Percentiles rank a stretch among this genome's conserved stretches.
Evolutionary conservation across 1,140 invertebrate genomes (phyloP).

Genomic region (Nilaparvata lugens): DNA sequence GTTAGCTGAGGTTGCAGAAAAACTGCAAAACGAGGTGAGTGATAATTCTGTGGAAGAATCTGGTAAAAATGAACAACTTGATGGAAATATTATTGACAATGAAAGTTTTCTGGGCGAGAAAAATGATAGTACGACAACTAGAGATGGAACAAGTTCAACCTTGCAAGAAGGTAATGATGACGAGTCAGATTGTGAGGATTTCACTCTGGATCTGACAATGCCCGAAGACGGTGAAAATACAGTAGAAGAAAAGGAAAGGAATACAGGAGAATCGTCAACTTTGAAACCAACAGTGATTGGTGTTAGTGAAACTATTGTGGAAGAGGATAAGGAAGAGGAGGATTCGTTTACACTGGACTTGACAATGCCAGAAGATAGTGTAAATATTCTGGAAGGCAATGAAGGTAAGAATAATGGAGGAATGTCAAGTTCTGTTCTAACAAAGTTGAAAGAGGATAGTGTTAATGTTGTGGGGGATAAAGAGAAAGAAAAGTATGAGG

Average conservation of each 20-base stretch:
- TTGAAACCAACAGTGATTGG: background rate
- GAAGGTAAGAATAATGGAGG: background rate
- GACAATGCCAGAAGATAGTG: background rate
- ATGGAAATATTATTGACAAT: no score
- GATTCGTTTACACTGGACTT: background rate
- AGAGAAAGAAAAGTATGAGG: background rate
- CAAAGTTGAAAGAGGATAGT: background rate
- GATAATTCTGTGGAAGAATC: no score
- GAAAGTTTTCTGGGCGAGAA: no score
- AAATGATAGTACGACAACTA: background rate
- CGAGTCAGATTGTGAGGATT: background rate
- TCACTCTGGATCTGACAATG: background rate
- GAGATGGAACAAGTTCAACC: background rate
- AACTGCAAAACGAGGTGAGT: no score
- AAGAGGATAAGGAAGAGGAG: background rate
- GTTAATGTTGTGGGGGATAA: background rate
- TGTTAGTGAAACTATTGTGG: background rate
- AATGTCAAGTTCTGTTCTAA: background rate
- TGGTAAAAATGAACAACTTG: no score
- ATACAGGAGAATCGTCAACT: background rate
- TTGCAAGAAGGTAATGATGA: background rate
- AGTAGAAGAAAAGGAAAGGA: background rate
- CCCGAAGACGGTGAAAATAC: background rate
- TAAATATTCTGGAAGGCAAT: background rate
- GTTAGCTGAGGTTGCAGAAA: no score